Evolutionary conservation across 37 sponge, comb jelly and placozoan genomes (phyloP).

Genomic region (Spongilla lacustris): DNA sequence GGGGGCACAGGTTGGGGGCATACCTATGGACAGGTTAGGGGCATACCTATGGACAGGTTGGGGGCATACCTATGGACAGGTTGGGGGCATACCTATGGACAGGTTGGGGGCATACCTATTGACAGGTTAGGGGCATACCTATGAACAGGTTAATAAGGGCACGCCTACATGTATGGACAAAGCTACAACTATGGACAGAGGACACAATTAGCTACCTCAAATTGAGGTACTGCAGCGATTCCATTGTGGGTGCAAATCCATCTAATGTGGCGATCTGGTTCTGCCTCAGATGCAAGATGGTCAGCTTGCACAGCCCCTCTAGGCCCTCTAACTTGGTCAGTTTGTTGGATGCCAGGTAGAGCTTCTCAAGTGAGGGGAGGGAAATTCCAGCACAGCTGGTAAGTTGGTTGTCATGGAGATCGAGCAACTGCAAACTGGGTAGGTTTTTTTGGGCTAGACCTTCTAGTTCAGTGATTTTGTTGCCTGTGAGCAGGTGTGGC

Average conservation of each 20-base stretch:
- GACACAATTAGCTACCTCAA: too few relatives aligned
- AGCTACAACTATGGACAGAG: too few relatives aligned
- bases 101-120: too few relatives aligned
- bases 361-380: conserved; percentile 77
- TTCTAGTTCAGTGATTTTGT: conserved; percentile 73
- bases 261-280: conserved; percentile 78
- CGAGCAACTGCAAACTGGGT: conserved; percentile 65
- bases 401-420: conserved; percentile 85
- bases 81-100: too few relatives aligned
- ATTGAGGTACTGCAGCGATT: conserved; percentile 87
- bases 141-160: too few relatives aligned
- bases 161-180: too few relatives aligned
- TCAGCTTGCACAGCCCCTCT: conserved; percentile 64
- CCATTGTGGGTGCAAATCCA: conserved; percentile 81
- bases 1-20: too few relatives aligned
- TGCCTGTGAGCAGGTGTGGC: conserved; percentile 38
- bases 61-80: too few relatives aligned
- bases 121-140: too few relatives aligned
- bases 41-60: too few relatives aligned
- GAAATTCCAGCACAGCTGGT: conserved; percentile 51
- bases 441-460: conserved; percentile 65
- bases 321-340: conserved; percentile 74
- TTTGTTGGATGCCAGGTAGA: conserved; percentile 87
- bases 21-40: too few relatives aligned
- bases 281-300: conserved; percentile 85